Evolutionary conservation across 2,113 vertebrate species (phyloP).

Genomic region (Leptocoma aspasia): DNA sequence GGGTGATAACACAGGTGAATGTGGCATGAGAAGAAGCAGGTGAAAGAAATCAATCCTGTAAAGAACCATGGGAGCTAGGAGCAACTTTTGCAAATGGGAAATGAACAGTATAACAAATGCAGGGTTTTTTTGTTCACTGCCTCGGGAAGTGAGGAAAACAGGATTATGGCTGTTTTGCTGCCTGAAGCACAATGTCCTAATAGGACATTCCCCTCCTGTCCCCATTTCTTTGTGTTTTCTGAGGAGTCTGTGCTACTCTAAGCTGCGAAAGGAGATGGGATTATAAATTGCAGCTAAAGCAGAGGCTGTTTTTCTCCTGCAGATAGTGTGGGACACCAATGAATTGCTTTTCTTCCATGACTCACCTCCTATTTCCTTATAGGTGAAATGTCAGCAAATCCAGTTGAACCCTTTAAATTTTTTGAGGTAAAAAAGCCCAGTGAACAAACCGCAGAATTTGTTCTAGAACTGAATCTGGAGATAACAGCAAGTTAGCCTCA

Average conservation of each 20-base stretch:
- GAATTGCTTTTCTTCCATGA: neutral
- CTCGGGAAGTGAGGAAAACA: neutral
- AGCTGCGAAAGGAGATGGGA: neutral
- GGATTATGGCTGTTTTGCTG: conserved; percentile 34
- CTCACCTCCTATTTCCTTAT: neutral
- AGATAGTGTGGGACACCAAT: neutral
- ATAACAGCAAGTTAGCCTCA: conserved; percentile 7
- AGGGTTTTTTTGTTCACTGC: neutral
- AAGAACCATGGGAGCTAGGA: neutral
- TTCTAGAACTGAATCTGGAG: neutral
- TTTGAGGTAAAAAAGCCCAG: neutral
- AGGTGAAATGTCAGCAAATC: conserved; percentile 39
- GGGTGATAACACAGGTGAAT: neutral
- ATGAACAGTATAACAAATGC: neutral
- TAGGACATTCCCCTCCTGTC: neutral
- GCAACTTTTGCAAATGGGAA: neutral
- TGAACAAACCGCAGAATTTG: neutral
- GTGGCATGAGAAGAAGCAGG: neutral
- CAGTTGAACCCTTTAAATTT: neutral
- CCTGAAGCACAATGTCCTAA: neutral
- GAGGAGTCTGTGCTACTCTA: neutral
- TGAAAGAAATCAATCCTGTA: neutral
- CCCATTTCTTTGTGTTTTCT: neutral
- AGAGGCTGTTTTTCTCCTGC: neutral
- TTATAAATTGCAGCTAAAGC: conserved; percentile 4